Evolutionary conservation across 2,888 invertebrate species (phyloP).

Genomic region (Macrophya alboannulata): DNA sequence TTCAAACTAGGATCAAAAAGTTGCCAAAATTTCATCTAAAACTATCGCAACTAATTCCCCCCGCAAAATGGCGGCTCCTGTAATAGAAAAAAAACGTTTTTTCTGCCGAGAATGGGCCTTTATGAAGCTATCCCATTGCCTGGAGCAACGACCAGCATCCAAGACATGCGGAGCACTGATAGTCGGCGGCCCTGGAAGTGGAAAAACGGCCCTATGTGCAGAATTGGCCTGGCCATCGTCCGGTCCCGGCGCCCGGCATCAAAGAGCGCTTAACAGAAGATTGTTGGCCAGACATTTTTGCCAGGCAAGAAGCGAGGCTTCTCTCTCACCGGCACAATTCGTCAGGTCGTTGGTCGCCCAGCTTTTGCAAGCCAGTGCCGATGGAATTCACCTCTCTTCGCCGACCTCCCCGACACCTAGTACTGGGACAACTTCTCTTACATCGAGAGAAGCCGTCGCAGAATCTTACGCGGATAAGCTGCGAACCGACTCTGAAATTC

Average conservation of each 20-base stretch:
- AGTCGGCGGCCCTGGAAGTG: slow-evolving; percentile 95
- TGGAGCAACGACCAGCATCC: slow-evolving; percentile 93
- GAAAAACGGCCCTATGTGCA: slow-evolving; percentile 95
- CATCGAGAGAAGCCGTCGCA: slow-evolving; percentile 85
- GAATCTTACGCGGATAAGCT: slow-evolving; percentile 92
- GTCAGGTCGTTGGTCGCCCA: slow-evolving; percentile 93
- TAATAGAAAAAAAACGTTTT: slow-evolving; percentile 87
- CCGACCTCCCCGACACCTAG: slow-evolving; percentile 79
- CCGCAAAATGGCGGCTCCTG: slow-evolving; percentile 77
- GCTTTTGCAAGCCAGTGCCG: slow-evolving; percentile 82
- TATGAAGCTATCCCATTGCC: slow-evolving; percentile 94
- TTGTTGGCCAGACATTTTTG: slow-evolving; percentile 94
- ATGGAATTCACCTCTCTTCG: slow-evolving; percentile 72
- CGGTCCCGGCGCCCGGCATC: slow-evolving; percentile 86
- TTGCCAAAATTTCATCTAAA: slow-evolving; percentile 48
- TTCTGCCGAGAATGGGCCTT: slow-evolving; percentile 98
- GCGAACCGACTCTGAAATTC: slow-evolving; percentile 90
- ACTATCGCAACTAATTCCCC: slow-evolving; percentile 32
- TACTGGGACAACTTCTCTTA: slow-evolving; percentile 77
- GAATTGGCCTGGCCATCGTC: slow-evolving; percentile 89
- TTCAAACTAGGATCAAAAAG: slow-evolving; percentile 4
- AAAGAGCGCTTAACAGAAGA: slow-evolving; percentile 88
- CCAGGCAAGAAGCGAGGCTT: slow-evolving; percentile 92
- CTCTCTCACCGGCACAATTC: slow-evolving; percentile 92
- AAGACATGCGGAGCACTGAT: slow-evolving; percentile 95